Evolutionary conservation across 2,113 vertebrate genomes (phyloP).

Genomic region (Chaetorhynchus papuensis): DNA sequence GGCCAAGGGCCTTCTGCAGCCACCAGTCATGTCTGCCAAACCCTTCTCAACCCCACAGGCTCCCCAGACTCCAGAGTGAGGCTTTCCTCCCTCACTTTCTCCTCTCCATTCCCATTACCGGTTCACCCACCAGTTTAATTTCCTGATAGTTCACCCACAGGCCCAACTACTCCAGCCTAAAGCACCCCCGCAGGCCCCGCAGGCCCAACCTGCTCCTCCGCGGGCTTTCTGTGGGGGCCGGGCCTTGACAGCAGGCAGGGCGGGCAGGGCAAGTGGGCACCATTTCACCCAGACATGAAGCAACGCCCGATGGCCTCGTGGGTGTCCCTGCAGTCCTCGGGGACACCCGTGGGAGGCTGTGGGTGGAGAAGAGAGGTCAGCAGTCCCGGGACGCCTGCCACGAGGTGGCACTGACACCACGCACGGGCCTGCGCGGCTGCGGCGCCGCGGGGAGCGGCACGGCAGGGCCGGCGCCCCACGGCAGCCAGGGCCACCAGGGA

Average conservation of each 20-base stretch:
- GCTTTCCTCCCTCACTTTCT: background rate
- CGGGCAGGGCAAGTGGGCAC: background rate
- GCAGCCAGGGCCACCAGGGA: background rate
- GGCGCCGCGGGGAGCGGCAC: background rate
- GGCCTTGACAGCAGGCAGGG: background rate
- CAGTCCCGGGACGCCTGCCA: background rate
- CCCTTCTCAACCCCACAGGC: background rate
- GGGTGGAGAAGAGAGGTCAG: background rate
- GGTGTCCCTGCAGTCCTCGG: rapidly evolving
- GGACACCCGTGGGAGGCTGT: background rate
- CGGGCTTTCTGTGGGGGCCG: background rate
- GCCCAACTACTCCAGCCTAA: background rate
- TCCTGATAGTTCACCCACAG: background rate
- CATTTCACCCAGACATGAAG: rapidly evolving
- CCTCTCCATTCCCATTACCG: background rate
- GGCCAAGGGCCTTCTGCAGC: background rate
- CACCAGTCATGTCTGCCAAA: background rate
- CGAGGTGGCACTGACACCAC: background rate
- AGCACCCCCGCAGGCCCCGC: rapidly evolving
- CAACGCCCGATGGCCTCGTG: rapidly evolving
- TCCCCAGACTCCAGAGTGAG: background rate
- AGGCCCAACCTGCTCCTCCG: background rate
- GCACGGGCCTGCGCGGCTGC: background rate
- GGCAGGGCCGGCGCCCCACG: background rate
- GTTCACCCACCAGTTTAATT: background rate